Evolutionary conservation across 2,113 vertebrate genomes (phyloP).

Genomic region (Rhinoderma darwinii): DNA sequence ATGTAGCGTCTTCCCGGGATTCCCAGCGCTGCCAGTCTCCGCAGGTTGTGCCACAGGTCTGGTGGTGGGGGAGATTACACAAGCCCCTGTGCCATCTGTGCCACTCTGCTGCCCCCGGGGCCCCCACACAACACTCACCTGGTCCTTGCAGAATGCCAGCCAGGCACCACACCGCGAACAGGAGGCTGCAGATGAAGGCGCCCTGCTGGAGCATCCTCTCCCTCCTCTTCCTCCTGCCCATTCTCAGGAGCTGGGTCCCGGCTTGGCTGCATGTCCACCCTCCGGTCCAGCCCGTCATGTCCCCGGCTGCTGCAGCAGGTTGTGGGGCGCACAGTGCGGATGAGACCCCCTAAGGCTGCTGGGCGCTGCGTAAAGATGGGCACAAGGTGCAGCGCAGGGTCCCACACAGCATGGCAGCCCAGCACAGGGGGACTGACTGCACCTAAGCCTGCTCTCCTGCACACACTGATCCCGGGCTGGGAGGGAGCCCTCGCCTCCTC

Average conservation of each 20-base stretch:
- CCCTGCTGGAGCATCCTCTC: slow-evolving; percentile 37
- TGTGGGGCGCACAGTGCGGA: not conserved
- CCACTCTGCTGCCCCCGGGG: not conserved
- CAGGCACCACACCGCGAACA: slow-evolving; percentile 22
- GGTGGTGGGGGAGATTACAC: not conserved
- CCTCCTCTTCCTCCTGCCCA: slow-evolving; percentile 40
- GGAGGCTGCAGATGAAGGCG: slow-evolving; percentile 10
- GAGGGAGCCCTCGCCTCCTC: slow-evolving; percentile 49
- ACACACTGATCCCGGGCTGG: slow-evolving; percentile 63
- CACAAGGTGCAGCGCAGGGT: slow-evolving; percentile 50
- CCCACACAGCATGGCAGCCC: slow-evolving; percentile 51
- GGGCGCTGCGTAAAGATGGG: not conserved
- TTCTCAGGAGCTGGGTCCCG: not conserved
- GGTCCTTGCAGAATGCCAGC: not conserved
- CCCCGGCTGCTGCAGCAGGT: not conserved
- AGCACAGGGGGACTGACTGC: not conserved
- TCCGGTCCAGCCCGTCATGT: not conserved
- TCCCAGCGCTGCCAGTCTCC: not conserved
- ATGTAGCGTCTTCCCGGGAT: not conserved
- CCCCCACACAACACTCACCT: not conserved
- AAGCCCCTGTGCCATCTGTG: not conserved
- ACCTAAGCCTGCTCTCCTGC: slow-evolving; percentile 36
- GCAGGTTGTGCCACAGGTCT: not conserved
- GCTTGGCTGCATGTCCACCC: not conserved
- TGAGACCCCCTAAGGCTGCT: not conserved